These are phyloP conservation scores for Indri indri DNA, from an alignment of 2,113 vertebrate species.

Conservation along the genomic window DNA sequence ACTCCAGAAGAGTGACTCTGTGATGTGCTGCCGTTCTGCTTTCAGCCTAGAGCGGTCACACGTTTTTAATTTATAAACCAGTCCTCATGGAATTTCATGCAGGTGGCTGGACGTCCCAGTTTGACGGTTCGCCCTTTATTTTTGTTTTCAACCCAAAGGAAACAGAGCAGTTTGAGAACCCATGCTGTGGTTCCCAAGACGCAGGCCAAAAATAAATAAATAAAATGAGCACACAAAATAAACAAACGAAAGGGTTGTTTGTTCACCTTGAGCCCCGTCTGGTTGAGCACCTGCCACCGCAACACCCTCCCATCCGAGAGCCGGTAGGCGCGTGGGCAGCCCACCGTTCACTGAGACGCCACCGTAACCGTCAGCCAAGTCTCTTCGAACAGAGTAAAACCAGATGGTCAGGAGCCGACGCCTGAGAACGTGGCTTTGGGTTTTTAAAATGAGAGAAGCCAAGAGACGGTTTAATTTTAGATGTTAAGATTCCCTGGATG, in stretches of 20 bases:
- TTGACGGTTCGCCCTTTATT: background rate
- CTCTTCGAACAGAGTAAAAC: fast-evolving
- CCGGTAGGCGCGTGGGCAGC: fast-evolving
- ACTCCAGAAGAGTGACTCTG: fast-evolving
- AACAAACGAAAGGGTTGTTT: background rate
- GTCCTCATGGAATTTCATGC: fast-evolving
- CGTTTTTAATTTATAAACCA: background rate
- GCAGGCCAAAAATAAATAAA: background rate
- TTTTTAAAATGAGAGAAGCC: background rate
- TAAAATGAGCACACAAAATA: background rate
- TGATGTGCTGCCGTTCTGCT: fast-evolving
- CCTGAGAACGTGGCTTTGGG: background rate
- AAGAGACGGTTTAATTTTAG: background rate
- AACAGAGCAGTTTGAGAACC: background rate
- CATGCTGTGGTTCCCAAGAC: background rate
- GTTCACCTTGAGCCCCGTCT: background rate
- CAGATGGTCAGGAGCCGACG: fast-evolving
- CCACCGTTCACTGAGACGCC: fast-evolving
- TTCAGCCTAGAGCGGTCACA: fast-evolving
- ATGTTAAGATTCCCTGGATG: background rate
- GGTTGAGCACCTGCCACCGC: fast-evolving
- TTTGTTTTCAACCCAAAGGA: background rate
- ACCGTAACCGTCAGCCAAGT: fast-evolving
- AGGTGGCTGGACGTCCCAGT: fast-evolving
- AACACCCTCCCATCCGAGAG: fast-evolving